Conservation (phyloP, 2,797 vertebrate genomes). For the Mus caroli region DNA sequence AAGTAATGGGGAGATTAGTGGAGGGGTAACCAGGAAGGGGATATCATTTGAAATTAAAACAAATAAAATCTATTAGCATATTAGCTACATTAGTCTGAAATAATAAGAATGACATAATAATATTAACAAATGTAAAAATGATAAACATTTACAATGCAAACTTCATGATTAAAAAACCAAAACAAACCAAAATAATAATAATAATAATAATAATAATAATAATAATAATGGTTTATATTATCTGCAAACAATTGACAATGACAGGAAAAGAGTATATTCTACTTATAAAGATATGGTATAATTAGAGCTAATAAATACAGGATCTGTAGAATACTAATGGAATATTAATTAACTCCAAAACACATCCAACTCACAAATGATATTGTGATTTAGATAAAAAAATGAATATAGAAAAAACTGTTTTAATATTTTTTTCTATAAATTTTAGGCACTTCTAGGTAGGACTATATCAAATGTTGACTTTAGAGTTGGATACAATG, state of each 20-base stretch:
- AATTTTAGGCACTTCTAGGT: conserved; percentile 61
- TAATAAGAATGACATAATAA: too few species aligned
- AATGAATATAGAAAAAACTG: conserved; percentile 55
- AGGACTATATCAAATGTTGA: conserved; percentile 59
- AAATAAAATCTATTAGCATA: too few species aligned
- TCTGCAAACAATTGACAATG: not conserved
- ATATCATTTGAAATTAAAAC: too few species aligned
- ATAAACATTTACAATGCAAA: too few species aligned
- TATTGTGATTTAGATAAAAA: not conserved
- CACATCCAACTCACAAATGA: not conserved
- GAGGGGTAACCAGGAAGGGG: too few species aligned
- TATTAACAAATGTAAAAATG: too few species aligned
- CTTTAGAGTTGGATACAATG: conserved; percentile 53
- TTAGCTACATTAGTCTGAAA: too few species aligned
- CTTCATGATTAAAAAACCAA: too few species aligned
- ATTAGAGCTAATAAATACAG: not conserved
- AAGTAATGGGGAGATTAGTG: too few species aligned
- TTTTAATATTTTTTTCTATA: conserved; percentile 49
- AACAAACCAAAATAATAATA: too few species aligned
- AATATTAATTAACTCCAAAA: not conserved
- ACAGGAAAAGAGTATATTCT: not conserved
- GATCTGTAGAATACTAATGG: not conserved
- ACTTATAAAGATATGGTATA: not conserved
- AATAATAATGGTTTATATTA: not conserved
- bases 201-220: too few species aligned